Base-by-base conservation (phyloP, 2,888 invertebrate genomes). In the Melinaea marsaeus region DNA sequence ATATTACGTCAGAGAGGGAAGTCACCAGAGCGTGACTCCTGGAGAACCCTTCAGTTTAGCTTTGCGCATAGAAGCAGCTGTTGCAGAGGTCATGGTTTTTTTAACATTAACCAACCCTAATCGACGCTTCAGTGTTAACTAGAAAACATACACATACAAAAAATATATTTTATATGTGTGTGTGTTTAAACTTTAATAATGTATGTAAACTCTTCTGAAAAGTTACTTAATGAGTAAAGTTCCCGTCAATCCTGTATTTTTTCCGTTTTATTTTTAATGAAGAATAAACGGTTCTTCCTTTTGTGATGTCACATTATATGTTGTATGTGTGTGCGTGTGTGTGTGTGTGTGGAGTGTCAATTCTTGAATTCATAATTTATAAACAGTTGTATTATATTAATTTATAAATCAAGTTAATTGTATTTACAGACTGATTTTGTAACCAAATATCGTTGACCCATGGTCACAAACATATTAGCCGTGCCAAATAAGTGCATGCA, bases 391-490 rank as follows among this genome's bases (percentile, higher is more conserved):
- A 7, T 9, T 3, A 9, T 9, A 42, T 42, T 3, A 42, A 2
- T 7, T 42, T 42, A 13, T 1, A 32, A 32, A 32, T 11, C 32
- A 11, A 51, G 7, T 11, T 11, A 32, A 7, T 51, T 32, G 51
- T 32, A 51, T 7, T 32, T 5, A 51, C 46, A 56, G 55, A 57
- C 51, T 5, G 54, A 51, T 59, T 54, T 59, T 58, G 46, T 58
- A 59, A 58, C 65, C 59, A 63, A 63, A 67, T 65, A 65, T 58
- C 59, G 62, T 60, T 61, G 61, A 67, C 64, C 60, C 63, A 65
- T 59, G 67, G 69, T 69, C 67, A 60, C 61, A 64, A 57, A 65
- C 64, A 69, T 67, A 71, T 71, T 70, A 71, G 68, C 63, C 62
- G 65, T 65, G 68, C 61, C 68, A 64, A 65, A 71, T 71, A 63